These are phyloP conservation scores for Synergus laeviventris DNA, from an alignment of 2,888 invertebrate genomes.

Conservation along the genomic window DNA sequence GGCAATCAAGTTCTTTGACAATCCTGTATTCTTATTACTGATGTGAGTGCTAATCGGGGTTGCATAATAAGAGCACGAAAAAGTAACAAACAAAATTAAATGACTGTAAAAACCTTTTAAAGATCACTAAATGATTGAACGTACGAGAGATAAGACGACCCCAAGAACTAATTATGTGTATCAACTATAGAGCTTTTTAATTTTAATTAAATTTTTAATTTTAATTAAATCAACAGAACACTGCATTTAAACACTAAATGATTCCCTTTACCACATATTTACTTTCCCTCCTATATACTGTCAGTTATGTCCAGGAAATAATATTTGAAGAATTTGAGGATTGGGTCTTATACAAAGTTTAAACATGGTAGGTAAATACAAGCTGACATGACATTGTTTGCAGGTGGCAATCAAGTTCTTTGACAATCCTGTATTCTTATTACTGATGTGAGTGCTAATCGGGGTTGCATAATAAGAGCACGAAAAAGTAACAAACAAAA, in stretches of 20 bases:
- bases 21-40: slow-evolving; percentile 6
- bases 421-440: slow-evolving; percentile 13
- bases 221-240: not conserved
- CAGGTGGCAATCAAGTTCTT: slow-evolving; percentile 28
- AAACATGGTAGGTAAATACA: not conserved
- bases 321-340: not conserved
- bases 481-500: slow-evolving; percentile 12
- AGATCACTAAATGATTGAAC: slow-evolving; percentile 12
- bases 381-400: slow-evolving; percentile 1
- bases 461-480: slow-evolving; percentile 10
- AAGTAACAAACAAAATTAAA: slow-evolving; percentile 14
- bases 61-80: slow-evolving; percentile 24
- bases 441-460: not conserved
- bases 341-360: not conserved
- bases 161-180: slow-evolving; percentile 25
- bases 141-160: slow-evolving; percentile 20
- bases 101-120: slow-evolving; percentile 26
- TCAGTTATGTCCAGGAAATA: no score
- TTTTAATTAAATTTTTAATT: no score
- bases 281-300: no score
- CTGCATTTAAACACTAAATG: no score
- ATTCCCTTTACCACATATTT: no score
- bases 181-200: slow-evolving; percentile 30
- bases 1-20: slow-evolving; percentile 24
- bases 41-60: not conserved